Evolutionary conservation across 2,888 invertebrate genomes (phyloP), one percentile per base, ranked within the genome.

Genomic region (Drosophila dives): DNA sequence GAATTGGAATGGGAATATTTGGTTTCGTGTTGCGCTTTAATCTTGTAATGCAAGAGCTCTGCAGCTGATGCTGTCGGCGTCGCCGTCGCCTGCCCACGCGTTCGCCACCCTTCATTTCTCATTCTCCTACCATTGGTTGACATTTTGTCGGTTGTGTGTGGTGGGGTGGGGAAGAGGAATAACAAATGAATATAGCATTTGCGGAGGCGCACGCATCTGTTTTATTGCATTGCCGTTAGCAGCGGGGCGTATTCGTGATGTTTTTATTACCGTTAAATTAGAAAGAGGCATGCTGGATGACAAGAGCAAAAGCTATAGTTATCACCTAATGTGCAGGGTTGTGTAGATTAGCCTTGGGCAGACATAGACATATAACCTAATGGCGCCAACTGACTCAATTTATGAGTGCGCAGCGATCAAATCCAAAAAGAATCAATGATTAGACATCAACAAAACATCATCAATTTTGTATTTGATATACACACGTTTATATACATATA

Each of bases 221-320:
- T 87, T 87, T 79, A 87, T 89, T 85, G 77, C 63, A 70, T 81
- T 75, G 79, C 75, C 61, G 63, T 60, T 65, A 34, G 68, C 90
- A 60, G 80, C 90, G 75, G 83, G 80, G 75, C 85, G 90, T 80
- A 85, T 85, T 71, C 90, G 88, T 85, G 86, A 85, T 85, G 89
- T 83, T 90, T 90, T 88, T 90, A 85, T 85, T 85, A 73, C 68
- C 86, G 60, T 85, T 85, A 88, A 85, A 90, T 85, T 85, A 90
- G 82, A 84, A 50, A 51, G 59, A 50, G 53, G 51, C 58, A 26
- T 64, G 29, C 45, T 26, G 17, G 48, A 55, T 56, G 40, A 15
- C 45, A 45, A 40, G 56, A 29, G n/a, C 38, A 15, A 17, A 7
- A 54, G 4, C 17, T 36, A 36, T 40, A 56, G 32, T 42, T 32